Evolutionary conservation across 2,113 vertebrate species (phyloP), one percentile per base, ranked within the genome.

Genomic region (Petroica traversi): DNA sequence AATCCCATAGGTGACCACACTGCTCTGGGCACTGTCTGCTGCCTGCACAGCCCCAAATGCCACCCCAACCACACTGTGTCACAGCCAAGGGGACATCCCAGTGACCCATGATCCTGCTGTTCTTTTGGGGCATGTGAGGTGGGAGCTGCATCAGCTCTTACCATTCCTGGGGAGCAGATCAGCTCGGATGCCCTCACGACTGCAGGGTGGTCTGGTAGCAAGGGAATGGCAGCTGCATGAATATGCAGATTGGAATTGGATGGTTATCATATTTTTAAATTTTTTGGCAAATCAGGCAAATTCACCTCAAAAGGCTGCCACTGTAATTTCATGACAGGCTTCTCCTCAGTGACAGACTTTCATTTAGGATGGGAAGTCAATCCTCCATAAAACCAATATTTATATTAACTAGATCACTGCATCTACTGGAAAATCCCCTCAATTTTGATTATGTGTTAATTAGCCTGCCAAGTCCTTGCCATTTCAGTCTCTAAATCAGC

Each of bases 371-470:
- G 49, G 34, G 57, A 94, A 84, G 81, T 93, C 95, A 92, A 68
- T 88, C 49, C 68, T 57, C 74, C 5, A 19, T 91, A 93, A 85
- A 90, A 63, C 86, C 88, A 84, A 54, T 69, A 84, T 92, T 96
- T 94, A 62, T 68, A 89, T 55, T 95, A 97, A 90, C 90, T 94
- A 93, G 90, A 95, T 94, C 82, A 85, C 77, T 81, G 43, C 18
- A 19, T 92, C 93, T 95, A 83, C 84, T 94, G 84, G 94, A 92
- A 93, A 97, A 94, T 85, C 77, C 86, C 69, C 88, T 95, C 90
- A 95, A 91, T 97, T 97, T 94, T 91, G 88, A 97, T 97, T 96
- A 97, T 90, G 88, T 97, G 93, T 94, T 97, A 97, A 97, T 97
- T 97, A 96, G 82, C 45, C 82, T 95, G 94, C 88, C 96, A 96